Base-by-base conservation (phyloP, 2,888 invertebrate species). In the Chesias legatella region DNA sequence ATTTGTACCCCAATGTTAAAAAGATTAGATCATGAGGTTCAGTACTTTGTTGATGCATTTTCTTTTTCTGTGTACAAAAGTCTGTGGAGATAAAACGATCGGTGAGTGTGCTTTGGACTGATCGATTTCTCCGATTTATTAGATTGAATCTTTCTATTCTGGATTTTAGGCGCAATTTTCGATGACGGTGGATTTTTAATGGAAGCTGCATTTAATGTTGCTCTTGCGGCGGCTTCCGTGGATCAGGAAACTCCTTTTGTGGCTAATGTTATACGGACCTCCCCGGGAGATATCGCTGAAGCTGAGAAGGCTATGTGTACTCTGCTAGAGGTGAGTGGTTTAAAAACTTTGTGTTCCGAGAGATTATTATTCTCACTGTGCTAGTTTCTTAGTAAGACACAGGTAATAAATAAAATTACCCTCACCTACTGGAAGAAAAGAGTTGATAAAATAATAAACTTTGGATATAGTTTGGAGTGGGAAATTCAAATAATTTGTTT, bases 151-250 rank as follows among this genome's bases (percentile, higher is more conserved):
- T 33, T 24, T 26, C 22, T 13, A 25, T 17, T 38, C 6, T 30
- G 7, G 4, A 13, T 28, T 22, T 24, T 33, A 93, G 93, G 91
- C 51, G 91, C 91, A n/a, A 83, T 93, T 47, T 90, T 91, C 56
- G 90, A 91, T 48, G 81, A 90, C 44, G 89, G 90, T 29, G 80
- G 85, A 32, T 80, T 85, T 44, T 77, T 90, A 41, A 69, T 89
- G 33, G 84, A 90, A 63, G 79, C 89, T 10, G 91, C 91, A 6
- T 90, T 93, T 57, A 77, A 76, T 37, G 84, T 89, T 35, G 92
- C 92, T 11, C 68, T 91, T 11, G 72, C 78, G 7, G 63, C 67
- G 6, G 82, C 85, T 27, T 90, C 91, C 43, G 64, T 69, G 52
- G 81, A 83, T 48, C 73, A 79, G 48, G 78, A 79, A 43, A 75